Evolutionary conservation across 2,888 invertebrate genomes (phyloP).

Genomic region (Pandemis corylana): DNA sequence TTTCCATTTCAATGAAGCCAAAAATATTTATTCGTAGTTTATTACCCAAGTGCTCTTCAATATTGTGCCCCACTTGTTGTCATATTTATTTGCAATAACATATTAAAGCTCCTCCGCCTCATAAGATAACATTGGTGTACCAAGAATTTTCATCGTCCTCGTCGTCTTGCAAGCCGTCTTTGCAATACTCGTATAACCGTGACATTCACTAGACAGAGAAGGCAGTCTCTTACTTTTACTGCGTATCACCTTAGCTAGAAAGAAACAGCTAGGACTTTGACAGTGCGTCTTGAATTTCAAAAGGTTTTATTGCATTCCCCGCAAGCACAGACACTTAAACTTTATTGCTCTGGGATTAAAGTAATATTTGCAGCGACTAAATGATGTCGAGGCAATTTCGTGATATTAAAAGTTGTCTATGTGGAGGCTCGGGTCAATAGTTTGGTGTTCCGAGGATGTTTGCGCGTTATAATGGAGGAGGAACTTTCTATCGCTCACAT

Average conservation of each 20-base stretch:
- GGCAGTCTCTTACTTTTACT: conserved; percentile 60
- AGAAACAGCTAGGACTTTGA: conserved; percentile 74
- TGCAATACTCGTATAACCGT: conserved; percentile 72
- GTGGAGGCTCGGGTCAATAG: conserved; percentile 78
- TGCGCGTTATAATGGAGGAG: conserved; percentile 67
- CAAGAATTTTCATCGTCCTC: conserved; percentile 82
- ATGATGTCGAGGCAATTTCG: conserved; percentile 82
- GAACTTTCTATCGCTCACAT: conserved; percentile 75
- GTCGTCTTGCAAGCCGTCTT: conserved; percentile 74
- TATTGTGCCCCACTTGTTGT: conserved; percentile 17
- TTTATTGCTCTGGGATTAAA: conserved; percentile 84
- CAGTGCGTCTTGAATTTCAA: conserved; percentile 75
- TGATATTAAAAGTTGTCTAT: conserved; percentile 82
- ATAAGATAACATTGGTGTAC: conserved; percentile 81
- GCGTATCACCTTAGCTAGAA: conserved; percentile 74
- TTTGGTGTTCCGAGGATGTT: conserved; percentile 74
- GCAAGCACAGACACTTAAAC: conserved; percentile 84
- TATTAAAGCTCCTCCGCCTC: conserved; percentile 78
- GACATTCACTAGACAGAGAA: conserved; percentile 76
- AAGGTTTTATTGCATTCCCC: conserved; percentile 84
- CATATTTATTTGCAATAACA: conserved; percentile 62
- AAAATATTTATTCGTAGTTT: conserved; percentile 6
- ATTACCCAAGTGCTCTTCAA: conserved; percentile 3
- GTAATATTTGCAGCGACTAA: conserved; percentile 84
- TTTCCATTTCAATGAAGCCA: conserved; percentile 3